Evolutionary conservation across 1,140 invertebrate species (phyloP).

Genomic region (Caenorhabditis brenneri): DNA sequence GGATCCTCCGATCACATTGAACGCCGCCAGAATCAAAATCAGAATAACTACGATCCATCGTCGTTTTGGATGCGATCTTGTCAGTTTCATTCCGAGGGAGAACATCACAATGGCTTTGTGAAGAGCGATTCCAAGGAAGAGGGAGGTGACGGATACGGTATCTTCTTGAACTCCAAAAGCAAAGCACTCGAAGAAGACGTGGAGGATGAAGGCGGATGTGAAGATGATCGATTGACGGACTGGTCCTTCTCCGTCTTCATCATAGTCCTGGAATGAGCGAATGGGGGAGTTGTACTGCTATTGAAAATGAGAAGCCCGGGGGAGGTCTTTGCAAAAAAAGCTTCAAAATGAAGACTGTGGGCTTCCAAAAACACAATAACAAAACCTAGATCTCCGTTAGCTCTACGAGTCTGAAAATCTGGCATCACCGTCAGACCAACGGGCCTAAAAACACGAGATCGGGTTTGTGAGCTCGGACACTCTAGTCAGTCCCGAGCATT

Average conservation of each 20-base stretch:
- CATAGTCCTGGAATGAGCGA: slow-evolving; percentile 8
- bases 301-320: no score
- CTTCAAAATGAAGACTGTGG: no score
- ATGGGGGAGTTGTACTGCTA: no score
- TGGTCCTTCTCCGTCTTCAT: slow-evolving; percentile 9
- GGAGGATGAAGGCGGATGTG: slow-evolving; percentile 75
- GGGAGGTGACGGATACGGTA: slow-evolving; percentile 71
- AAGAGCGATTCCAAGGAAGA: slow-evolving; percentile 75
- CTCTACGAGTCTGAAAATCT: no score
- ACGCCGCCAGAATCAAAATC: slow-evolving; percentile 76
- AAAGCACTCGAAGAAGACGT: slow-evolving; percentile 79
- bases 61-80: slow-evolving; percentile 76
- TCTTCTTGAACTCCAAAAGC: slow-evolving; percentile 78
- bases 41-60: slow-evolving; percentile 75
- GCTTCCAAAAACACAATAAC: no score
- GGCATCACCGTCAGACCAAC: no score
- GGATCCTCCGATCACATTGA: slow-evolving; percentile 75
- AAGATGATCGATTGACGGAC: slow-evolving; percentile 57
- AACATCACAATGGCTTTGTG: slow-evolving; percentile 77
- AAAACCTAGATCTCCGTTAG: no score
- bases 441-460: no score
- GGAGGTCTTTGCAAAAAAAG: no score
- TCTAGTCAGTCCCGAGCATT: no score
- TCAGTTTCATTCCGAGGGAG: slow-evolving; percentile 74
- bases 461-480: no score